phyloP scores from a whole-genome alignment of 2,113 vertebrate species.

The Alethe diademata region DNA sequence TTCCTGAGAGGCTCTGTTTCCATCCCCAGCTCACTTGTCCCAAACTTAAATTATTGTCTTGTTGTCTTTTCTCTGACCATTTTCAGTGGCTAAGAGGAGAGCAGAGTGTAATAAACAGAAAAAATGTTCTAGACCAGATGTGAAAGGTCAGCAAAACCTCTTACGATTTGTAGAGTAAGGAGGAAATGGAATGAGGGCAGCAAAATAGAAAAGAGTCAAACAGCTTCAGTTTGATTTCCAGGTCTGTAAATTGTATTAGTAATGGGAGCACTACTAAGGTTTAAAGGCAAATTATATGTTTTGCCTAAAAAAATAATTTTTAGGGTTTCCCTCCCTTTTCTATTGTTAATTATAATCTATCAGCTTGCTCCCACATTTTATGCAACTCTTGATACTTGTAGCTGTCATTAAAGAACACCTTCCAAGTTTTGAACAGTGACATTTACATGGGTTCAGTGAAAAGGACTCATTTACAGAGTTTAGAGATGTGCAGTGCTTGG shows the following conservation, averaged over 20 bases:
- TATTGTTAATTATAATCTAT: slow-evolving; percentile 66
- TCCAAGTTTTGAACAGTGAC: slow-evolving; percentile 1
- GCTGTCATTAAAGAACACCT: slow-evolving; percentile 28
- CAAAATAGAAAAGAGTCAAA: not conserved
- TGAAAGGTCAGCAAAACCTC: not conserved
- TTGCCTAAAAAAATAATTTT: slow-evolving; percentile 65
- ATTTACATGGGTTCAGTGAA: slow-evolving; percentile 25
- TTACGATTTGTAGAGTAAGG: not conserved
- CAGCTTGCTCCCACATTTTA: slow-evolving; percentile 42
- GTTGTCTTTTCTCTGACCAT: not conserved
- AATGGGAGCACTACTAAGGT: slow-evolving; percentile 25
- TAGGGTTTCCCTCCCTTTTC: not conserved
- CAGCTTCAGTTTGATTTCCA: slow-evolving; percentile 1
- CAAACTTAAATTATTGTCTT: not conserved
- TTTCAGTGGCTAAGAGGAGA: not conserved
- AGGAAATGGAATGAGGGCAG: not conserved
- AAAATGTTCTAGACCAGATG: not conserved
- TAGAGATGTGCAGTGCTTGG: slow-evolving; percentile 28
- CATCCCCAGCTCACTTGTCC: not conserved
- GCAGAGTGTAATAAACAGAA: not conserved
- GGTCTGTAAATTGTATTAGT: slow-evolving; percentile 38
- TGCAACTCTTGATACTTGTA: slow-evolving; percentile 3
- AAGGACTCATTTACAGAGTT: slow-evolving; percentile 49
- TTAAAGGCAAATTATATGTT: slow-evolving; percentile 72
- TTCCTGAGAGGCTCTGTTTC: not conserved